Percentiles rank a stretch among this genome's conserved stretches.
phyloP scores from a whole-genome alignment of 2,888 invertebrate genomes.

The Drosophila histrio region DNA sequence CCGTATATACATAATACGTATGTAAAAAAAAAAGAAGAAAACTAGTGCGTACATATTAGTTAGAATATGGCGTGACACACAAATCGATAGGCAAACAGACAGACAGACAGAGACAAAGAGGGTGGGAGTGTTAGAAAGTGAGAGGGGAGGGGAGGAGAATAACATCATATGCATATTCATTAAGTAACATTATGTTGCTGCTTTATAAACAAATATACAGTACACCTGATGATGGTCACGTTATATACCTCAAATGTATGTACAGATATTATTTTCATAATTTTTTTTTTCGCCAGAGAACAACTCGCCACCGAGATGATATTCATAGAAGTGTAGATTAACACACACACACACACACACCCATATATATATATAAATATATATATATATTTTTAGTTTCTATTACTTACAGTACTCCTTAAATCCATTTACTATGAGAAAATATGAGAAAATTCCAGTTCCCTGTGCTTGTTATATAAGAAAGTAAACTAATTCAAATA shows the following conservation, averaged over 20 bases:
- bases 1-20: constrained; percentile 24
- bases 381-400: constrained; percentile 53
- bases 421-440: constrained; percentile 48
- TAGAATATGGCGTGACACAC: constrained; percentile 54
- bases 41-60: constrained; percentile 46
- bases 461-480: constrained; percentile 77
- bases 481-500: constrained; percentile 66
- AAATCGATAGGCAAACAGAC: background rate
- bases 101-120: background rate
- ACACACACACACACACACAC: constrained; percentile 24
- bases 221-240: constrained; percentile 55
- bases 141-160: background rate
- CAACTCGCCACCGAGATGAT: constrained; percentile 78
- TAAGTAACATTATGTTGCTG: constrained; percentile 31
- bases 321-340: constrained; percentile 66
- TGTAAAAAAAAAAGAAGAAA: no score
- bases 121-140: background rate
- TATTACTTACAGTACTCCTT: constrained; percentile 37
- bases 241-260: constrained; percentile 70
- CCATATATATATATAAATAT: constrained; percentile 1
- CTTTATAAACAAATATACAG: constrained; percentile 27
- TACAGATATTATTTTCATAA: constrained; percentile 64
- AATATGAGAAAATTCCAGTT: constrained; percentile 54
- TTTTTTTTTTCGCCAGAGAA: constrained; percentile 64
- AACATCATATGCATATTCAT: constrained; percentile 23